phyloP scores from a whole-genome alignment of 1,140 invertebrate species.

The Sesamia nonagrioides region DNA sequence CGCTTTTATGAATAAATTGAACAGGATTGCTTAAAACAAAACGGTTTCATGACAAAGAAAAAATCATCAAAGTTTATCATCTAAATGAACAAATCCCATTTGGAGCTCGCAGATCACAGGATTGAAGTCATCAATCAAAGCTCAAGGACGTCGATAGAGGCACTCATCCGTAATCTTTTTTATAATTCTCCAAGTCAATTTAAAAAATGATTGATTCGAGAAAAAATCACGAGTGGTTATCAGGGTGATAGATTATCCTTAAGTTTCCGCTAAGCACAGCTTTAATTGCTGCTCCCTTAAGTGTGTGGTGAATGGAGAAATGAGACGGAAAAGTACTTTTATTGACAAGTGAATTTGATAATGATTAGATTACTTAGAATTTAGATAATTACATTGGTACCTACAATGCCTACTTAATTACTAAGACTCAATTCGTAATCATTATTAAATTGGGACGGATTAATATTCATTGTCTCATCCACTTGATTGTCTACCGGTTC shows the following conservation, averaged over 20 bases:
- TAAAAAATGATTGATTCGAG: slow-evolving; percentile 50
- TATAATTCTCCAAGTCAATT: slow-evolving; percentile 50
- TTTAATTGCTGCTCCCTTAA: slow-evolving; percentile 41
- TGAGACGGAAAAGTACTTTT: slow-evolving; percentile 19
- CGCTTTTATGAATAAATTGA: not conserved
- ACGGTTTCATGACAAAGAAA: not conserved
- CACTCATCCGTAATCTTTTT: slow-evolving; percentile 43
- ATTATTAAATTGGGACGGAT: not conserved
- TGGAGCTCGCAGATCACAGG: slow-evolving; percentile 15
- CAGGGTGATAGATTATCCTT: slow-evolving; percentile 43
- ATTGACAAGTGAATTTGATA: slow-evolving; percentile 16
- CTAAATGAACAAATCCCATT: slow-evolving; percentile 24
- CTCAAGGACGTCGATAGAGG: slow-evolving; percentile 26
- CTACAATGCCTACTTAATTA: not conserved
- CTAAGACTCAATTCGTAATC: not conserved
- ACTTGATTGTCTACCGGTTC: not conserved
- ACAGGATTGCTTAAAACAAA: not conserved
- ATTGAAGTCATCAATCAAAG: slow-evolving; percentile 46
- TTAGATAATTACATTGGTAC: not conserved
- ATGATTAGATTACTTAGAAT: not conserved
- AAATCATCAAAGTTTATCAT: not conserved
- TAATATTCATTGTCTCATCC: not conserved
- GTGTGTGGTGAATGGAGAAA: slow-evolving; percentile 3
- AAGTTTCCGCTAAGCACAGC: slow-evolving; percentile 27
- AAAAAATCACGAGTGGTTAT: slow-evolving; percentile 47